Evolutionary conservation across 2,888 invertebrate species (phyloP).

Genomic region (Pristionchus maxplancki): DNA sequence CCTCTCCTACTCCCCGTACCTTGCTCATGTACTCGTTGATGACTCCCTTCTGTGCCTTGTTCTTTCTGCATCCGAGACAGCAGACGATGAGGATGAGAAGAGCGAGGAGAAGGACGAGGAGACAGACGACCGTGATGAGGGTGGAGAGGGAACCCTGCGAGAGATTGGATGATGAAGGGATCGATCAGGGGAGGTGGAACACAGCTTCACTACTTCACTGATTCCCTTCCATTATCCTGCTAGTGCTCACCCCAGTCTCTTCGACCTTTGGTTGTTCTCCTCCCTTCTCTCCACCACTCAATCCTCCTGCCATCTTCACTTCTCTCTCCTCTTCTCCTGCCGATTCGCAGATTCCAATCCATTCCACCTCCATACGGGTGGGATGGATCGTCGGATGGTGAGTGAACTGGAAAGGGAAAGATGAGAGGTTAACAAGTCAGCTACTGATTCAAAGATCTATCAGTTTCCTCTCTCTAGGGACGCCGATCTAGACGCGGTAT

Average conservation of each 20-base stretch:
- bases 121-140: constrained; percentile 85
- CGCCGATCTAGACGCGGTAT: no score
- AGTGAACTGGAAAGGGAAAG: background rate
- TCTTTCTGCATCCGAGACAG: constrained; percentile 19
- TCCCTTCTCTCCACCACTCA: background rate
- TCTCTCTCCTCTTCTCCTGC: background rate
- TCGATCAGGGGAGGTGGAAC: background rate
- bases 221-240: background rate
- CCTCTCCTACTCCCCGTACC: constrained; percentile 76
- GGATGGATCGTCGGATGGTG: constrained; percentile 10
- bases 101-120: constrained; percentile 88
- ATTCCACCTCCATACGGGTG: background rate
- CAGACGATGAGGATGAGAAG: constrained; percentile 80
- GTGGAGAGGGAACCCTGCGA: constrained; percentile 79
- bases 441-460: no score
- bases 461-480: no score
- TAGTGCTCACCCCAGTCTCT: constrained; percentile 19
- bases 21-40: constrained; percentile 82
- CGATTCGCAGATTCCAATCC: background rate
- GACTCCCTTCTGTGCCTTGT: constrained; percentile 86
- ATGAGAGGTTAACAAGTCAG: background rate
- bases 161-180: background rate
- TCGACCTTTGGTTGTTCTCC: background rate
- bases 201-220: background rate
- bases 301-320: background rate